Base-by-base conservation (phyloP, 2,797 vertebrate genomes). In the Clangula hyemalis region DNA sequence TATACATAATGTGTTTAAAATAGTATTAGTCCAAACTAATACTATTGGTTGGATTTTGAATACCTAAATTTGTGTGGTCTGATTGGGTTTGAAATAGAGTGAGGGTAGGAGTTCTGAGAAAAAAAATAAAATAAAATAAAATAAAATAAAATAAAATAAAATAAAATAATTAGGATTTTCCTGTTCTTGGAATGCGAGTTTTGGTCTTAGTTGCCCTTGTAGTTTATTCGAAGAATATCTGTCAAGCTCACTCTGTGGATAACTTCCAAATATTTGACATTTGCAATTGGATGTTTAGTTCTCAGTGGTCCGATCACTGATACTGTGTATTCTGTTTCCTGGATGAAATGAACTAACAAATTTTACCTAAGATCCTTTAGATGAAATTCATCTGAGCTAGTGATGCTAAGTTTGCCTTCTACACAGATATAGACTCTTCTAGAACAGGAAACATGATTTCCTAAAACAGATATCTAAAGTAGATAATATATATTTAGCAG, bases 221-320 rank as follows among this genome's bases (percentile, higher is more conserved):
- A 74, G 25, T 49, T 90, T 87, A 61, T 92, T 87, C 89, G 85
- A 91, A 92, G 78, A 72, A 57, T 72, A 85, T 65, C 45, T 87
- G 34, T 30, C 45, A 70, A 89, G 17, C 53, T 93, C 10, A 43
- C 51, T 47, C 24, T 85, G n/a, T 83, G 69, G 56, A 69, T 77
- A 70, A 39, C 72, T 90, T 90, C 61, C 69, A 90, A 89, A 90
- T 94, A 86, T 77, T 89, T 94, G 86, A 73, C 61, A 72, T 85
- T 87, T 87, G 27, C 61, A 85, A 45, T 28, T 82, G 62, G 38
- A 74, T 18, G 49, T 89, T 95, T 83, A 13, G 1, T 89, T 93
- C 65, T 89, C 78, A 36, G 18, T 85, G 84, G 56, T 81, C 8
- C 1, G 74, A 76, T 74, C 74, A 64, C 36, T 4, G 17, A 64